Base-by-base conservation (phyloP, 2,113 vertebrate genomes). In the Labeo rohita region DNA sequence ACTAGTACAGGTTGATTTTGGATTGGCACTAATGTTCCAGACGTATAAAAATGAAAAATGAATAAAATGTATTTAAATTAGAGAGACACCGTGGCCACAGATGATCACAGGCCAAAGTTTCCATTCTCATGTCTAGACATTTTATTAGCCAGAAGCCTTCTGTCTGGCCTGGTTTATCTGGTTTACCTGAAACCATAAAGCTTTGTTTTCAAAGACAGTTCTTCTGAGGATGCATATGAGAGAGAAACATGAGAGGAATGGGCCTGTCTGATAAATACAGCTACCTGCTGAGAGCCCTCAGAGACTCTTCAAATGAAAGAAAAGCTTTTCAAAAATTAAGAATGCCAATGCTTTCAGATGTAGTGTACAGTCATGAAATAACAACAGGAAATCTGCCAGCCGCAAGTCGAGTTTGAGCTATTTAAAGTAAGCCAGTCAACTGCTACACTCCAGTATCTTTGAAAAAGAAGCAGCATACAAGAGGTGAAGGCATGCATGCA, bases 401-500 rank as follows among this genome's bases (percentile, higher is more conserved):
- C 50, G 63, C 3, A 50, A 85, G 65, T 85, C 63, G 8, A 45
- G 18, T 79, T 68, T 85, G 84, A 70, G 74, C 84, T 85, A 86
- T 86, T 86, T 86, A 87, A 87, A 83, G 72, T 83, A 87, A 83
- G n/a, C 49, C 83, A 88, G 50, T 13, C 65, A 21, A 63, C 18
- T 65, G 75, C 63, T 63, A 61, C 34, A 68, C 65, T 79, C 72
- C 65, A 59, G 49, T 63, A 73, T 77, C 66, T 84, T 75, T 86
- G 86, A 86, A 81, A 54, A 85, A 77, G 34, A 34, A 79, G 52
- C 72, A 84, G 86, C 59, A 85, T 23, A 74, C 75, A 79, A 75
- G 45, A 86, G 43, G 78, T 80, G 49, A 50, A 85, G 23, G 80
- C 89, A 89, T 91, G 86, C 86, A 88, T 91, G 89, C 83, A 90